Base-by-base conservation (phyloP, 1,140 invertebrate genomes). In the Trissolcus basalis region DNA sequence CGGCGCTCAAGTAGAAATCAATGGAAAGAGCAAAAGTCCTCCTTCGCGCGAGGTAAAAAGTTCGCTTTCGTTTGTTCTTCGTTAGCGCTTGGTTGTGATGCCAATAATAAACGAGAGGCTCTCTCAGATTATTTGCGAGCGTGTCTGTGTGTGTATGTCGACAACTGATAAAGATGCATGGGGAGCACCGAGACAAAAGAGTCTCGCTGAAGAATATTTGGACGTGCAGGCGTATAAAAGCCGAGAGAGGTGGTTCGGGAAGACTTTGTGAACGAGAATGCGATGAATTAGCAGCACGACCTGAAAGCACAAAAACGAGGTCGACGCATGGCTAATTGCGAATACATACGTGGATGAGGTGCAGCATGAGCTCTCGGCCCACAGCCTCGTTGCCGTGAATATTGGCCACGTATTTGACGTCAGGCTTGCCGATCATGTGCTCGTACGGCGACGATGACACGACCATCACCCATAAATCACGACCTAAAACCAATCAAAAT, bases 391-490 rank as follows among this genome's bases (percentile, higher is more conserved):
- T 96, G 36, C 96, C 96, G 83, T 97, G 96, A 87, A 97, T 97
- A 84, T 97, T 97, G 44, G 93, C 96, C 9, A 97, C 93, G 82
- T 96, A 96, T 86, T 97, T 97, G 0, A 97, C 95, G 82, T 97
- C 95, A 3, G 96, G 96, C 81, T 96, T 96, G 36, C 95, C 93
- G 69, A 97, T 92, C 92, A 95, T 96, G 86, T 96, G 96, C 85
- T 95, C 95, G 85, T 94, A 94, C 0, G 93, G 96, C 41, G 93
- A 96, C 39, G 93, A 92, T 0, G 96, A 96, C 12, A 98, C 94
- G 47, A 98, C 95, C 92, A 98, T 93, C 16, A 98, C 96, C 96
- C 96, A 98, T 11, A 98, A 90, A 81, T 98, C 96, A 32, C 96
- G 91, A 69, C 95, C 94, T 95, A 74, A n/a, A 59, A 32, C 43